Percentiles rank a stretch among this genome's conserved stretches.
Conservation (phyloP, 2,113 vertebrate genomes). For the Electrona antarctica region DNA sequence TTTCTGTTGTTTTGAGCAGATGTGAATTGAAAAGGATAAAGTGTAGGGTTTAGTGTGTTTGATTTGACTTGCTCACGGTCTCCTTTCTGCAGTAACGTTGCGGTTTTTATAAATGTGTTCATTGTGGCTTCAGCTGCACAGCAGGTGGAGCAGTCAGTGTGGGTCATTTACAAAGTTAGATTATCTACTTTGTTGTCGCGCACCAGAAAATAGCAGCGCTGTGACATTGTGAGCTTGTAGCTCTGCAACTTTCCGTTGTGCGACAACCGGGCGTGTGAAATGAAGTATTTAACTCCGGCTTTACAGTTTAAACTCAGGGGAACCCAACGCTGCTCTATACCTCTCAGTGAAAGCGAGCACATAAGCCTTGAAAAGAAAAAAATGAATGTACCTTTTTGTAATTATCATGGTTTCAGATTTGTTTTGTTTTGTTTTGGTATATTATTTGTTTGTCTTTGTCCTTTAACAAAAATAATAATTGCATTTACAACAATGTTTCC, state of each 20-base stretch:
- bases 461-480: conserved; percentile 33
- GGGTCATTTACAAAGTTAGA: conserved; percentile 77
- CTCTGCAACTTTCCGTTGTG: no score
- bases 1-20: conserved; percentile 48
- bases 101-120: conserved; percentile 70
- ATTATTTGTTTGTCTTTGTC: conserved; percentile 71
- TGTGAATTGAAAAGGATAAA: conserved; percentile 80
- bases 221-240: no score
- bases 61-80: conserved; percentile 71
- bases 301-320: conserved; percentile 88
- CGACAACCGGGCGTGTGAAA: no score
- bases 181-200: no score
- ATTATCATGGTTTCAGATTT: conserved; percentile 73
- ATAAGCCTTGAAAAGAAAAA: conserved; percentile 77
- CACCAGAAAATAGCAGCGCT: no score
- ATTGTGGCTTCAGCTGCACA: conserved; percentile 57
- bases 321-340: conserved; percentile 79
- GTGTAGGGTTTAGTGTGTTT: conserved; percentile 66
- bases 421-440: conserved; percentile 76
- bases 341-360: conserved; percentile 75
- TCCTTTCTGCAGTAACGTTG: conserved; percentile 74
- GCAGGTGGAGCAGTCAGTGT: conserved; percentile 62
- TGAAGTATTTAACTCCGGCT: no score
- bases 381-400: conserved; percentile 93
- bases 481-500: conserved; percentile 75